Base-by-base conservation (phyloP, 2,113 vertebrate species). In the Ophthalmolycus amberensis region DNA sequence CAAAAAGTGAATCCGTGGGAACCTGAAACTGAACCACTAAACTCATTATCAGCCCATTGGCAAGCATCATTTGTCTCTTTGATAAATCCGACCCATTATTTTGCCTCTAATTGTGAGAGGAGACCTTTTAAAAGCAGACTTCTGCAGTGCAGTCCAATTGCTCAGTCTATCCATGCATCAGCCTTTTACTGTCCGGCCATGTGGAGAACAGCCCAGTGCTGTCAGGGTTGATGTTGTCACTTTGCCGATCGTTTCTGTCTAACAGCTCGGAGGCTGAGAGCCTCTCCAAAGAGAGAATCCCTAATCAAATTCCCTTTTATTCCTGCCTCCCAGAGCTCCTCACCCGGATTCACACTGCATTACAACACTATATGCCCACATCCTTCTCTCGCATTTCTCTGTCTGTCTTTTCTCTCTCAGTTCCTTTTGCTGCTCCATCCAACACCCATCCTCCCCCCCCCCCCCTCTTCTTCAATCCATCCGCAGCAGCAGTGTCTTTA, bases 251-350 rank as follows among this genome's bases (percentile, higher is more conserved):
- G 89, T 90, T 93, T 93, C 89, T 92, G 91, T 94, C 91, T 92
- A 93, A 92, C 91, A 91, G 91, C 91, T 93, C 80, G 56, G 86
- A 89, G 91, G 85, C 91, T 91, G 89, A 84, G 92, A 92, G 92
- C 85, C 77, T 94, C 92, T 94, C 94, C 92, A 91, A 92, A 90
- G 91, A 94, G 92, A 93, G 90, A 94, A 94, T 94, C 91, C 87
- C 85, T 95, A 93, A 94, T 95, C 92, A 93, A 88, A 93, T 93
- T 90, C 91, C 88, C 90, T 91, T 93, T 92, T 86, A 92, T 93
- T 93, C 90, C 88, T 83, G 89, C 85, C 92, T 91, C 92, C 92
- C 87, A 20, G 64, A 79, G 77, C 91, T 85, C 90, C 86, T 93
- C 87, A 84, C 91, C 85, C 87, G 75, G 91, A 93, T 93, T 94